Conservation (phyloP, 2,797 vertebrate genomes). For the Botia kubotai region DNA sequence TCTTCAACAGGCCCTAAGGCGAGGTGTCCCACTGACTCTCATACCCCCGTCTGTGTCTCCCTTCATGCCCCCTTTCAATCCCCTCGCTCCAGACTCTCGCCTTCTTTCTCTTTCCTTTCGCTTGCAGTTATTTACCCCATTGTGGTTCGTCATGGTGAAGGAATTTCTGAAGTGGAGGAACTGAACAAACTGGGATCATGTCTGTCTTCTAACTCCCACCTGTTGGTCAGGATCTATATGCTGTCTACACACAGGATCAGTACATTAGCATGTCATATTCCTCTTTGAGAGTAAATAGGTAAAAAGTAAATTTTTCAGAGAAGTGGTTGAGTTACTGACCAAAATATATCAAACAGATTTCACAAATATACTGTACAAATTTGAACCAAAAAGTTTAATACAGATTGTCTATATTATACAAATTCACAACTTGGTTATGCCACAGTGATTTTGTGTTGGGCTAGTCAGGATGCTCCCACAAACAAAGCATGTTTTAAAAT, state of each 20-base stretch:
- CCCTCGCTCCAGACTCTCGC: conserved; percentile 41
- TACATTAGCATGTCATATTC: background rate
- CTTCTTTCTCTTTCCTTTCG: conserved; percentile 55
- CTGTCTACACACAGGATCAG: background rate
- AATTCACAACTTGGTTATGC: background rate
- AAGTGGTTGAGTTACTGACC: background rate
- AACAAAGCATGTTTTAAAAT: background rate
- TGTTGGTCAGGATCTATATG: conserved; percentile 36
- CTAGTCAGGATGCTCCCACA: background rate
- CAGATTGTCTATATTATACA: no score
- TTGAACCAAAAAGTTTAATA: background rate
- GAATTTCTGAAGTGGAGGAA: conserved; percentile 65
- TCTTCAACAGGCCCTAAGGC: conserved; percentile 26
- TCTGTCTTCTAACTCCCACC: conserved; percentile 29
- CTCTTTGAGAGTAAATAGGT: background rate
- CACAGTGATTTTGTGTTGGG: background rate
- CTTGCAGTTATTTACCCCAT: conserved; percentile 57
- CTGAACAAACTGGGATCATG: conserved; percentile 50
- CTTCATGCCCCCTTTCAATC: conserved; percentile 20
- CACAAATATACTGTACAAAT: no score
- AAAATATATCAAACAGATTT: no score
- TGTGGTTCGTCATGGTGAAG: conserved; percentile 69
- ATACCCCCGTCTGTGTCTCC: conserved; percentile 47
- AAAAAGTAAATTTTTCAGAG: background rate
- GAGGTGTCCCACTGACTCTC: conserved; percentile 52